Evolutionary conservation across 1,140 invertebrate genomes (phyloP).

Genomic region (Brachionus koreanus): DNA sequence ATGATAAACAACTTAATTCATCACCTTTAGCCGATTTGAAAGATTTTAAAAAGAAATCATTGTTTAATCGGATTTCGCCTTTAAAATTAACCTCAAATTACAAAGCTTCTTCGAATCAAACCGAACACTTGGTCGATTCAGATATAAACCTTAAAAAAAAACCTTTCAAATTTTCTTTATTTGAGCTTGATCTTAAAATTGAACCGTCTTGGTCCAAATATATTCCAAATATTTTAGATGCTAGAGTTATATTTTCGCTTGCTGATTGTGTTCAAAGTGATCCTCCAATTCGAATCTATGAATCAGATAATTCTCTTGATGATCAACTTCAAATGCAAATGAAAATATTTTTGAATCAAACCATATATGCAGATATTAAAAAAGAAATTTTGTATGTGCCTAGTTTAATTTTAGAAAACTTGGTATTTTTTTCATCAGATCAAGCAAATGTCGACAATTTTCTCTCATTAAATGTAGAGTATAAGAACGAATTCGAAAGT

Average conservation of each 20-base stretch:
- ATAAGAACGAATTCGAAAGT: conserved; percentile 46
- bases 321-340: conserved; percentile 38
- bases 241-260: not conserved
- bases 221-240: not conserved
- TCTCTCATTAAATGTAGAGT: not conserved
- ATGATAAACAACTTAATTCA: not conserved
- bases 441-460: not conserved
- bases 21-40: not conserved
- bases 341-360: conserved; percentile 5
- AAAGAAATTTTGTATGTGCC: conserved; percentile 3
- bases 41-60: not conserved
- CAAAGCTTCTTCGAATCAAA: not conserved
- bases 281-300: not conserved
- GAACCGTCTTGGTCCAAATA: conserved; percentile 19
- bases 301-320: not conserved
- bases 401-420: conserved; percentile 1
- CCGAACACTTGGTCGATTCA: not conserved
- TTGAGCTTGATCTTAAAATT: not conserved
- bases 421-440: not conserved
- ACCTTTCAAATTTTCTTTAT: not conserved
- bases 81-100: not conserved
- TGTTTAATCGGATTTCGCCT: not conserved
- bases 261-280: conserved; percentile 22
- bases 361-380: not conserved
- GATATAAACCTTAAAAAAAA: not conserved